phyloP scores from a whole-genome alignment of 2,113 vertebrate species.

The Canis aureus region DNA sequence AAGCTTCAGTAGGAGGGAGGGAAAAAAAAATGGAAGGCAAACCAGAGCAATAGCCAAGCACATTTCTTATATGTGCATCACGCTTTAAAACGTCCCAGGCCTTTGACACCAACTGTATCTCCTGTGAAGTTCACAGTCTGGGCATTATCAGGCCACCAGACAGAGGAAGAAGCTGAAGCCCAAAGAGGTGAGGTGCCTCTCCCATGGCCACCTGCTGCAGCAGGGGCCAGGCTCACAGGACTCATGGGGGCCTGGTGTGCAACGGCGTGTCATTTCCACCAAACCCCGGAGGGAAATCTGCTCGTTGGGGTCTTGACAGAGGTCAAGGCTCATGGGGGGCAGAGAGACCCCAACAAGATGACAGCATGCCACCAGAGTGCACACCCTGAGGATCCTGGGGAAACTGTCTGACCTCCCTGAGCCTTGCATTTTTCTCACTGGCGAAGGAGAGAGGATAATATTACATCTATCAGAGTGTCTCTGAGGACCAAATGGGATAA shows the following conservation, averaged over 20 bases:
- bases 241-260: fast-evolving
- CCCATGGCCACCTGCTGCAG: fast-evolving
- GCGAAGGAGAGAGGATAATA: fast-evolving
- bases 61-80: not conserved
- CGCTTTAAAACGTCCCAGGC: fast-evolving
- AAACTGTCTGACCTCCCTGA: not conserved
- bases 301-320: fast-evolving
- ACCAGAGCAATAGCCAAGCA: not conserved
- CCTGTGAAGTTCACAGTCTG: not conserved
- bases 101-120: fast-evolving
- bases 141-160: not conserved
- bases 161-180: not conserved
- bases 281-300: not conserved
- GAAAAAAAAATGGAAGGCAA: not conserved
- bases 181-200: not conserved
- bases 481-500: fast-evolving
- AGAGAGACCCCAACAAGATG: not conserved
- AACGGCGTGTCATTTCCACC: not conserved
- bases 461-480: fast-evolving
- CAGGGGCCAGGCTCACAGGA: not conserved
- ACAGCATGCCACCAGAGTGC: fast-evolving
- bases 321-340: not conserved
- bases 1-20: not conserved
- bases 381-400: not conserved
- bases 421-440: not conserved